Base-by-base conservation (phyloP, 2,797 vertebrate species). In the Neosilurus mollespiculum region DNA sequence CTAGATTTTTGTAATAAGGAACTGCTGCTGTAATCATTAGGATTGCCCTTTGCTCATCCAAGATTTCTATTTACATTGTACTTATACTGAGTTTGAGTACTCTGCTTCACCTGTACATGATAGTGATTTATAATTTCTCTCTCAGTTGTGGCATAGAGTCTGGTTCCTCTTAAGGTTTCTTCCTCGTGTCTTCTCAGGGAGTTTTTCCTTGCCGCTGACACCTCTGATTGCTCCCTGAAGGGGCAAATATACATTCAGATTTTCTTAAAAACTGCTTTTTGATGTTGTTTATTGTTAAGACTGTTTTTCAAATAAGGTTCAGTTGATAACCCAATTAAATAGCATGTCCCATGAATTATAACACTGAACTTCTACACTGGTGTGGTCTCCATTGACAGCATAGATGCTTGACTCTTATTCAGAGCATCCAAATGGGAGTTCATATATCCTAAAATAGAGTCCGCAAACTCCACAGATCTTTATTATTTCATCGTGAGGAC, bases 391-490 rank as follows among this genome's bases (percentile, higher is more conserved):
- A 30, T 10, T 18, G 26, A n/a, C 6, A 14, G 37, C 62, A 64
- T 16, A 15, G 59, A 49, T 78, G 59, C 37, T 51, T 24, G 24
- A 62, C 20, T 64, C 14, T 51, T 43, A 43, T 49, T 54, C 49
- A 66, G 26, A 24, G 43, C 26, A 75, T 54, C 71, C 72, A 67
- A 76, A 65, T 18, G 26, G 61, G 15, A 54, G 59, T 64, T 54
- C 56, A 64, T 30, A 73, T 64, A 53, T 81, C 56, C 49, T 58
- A 53, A 43, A 78, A 78, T 3, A 53, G 53, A 61, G 5, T 26
- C 30, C 66, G 58, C 79, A 70, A 67, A 69, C 79, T 56, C 3
- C 53, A 69, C 24, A 43, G 65, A 24, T 69, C 66, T 49, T 67
- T 76, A 54, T 76, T 34, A 16, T 78, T 12, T 51, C 15, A 37